Percentiles rank a stretch among this genome's conserved stretches.
phyloP scores from a whole-genome alignment of 2,113 vertebrate genomes.

The Lophochroa leadbeateri region DNA sequence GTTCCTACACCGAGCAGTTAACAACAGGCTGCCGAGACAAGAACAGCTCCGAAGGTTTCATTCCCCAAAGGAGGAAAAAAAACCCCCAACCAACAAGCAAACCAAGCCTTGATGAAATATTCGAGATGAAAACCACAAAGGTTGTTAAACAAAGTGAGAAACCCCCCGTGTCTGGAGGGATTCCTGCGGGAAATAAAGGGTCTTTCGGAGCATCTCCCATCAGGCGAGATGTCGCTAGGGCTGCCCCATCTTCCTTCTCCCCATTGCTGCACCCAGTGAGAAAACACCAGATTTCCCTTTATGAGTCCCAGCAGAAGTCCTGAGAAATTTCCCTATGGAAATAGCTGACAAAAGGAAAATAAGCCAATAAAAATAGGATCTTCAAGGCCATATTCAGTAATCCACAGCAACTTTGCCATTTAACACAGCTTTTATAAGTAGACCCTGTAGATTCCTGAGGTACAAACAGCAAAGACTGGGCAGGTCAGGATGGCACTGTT shows the following conservation, averaged over 20 bases:
- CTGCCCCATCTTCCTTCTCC: not conserved
- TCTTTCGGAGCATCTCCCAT: not conserved
- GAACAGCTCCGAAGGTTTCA: not conserved
- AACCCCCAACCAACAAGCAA: not conserved
- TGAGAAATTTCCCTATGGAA: not conserved
- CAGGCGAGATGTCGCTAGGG: not conserved
- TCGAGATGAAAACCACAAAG: not conserved
- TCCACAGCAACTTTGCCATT: not conserved
- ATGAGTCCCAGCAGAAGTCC: not conserved
- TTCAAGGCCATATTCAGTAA: not conserved
- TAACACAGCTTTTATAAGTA: not conserved
- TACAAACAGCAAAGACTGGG: not conserved
- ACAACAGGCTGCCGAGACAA: not conserved
- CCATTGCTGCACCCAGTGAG: not conserved
- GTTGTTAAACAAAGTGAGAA: not conserved
- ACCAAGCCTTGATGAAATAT: not conserved
- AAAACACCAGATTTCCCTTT: not conserved
- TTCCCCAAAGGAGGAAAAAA: not conserved
- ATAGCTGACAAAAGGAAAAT: fast-evolving
- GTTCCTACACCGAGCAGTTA: not conserved
- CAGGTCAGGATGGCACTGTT: not conserved
- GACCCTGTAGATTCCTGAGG: not conserved
- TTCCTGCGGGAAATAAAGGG: not conserved
- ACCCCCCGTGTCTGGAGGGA: not conserved
- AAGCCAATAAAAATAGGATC: not conserved